Base-by-base conservation (phyloP, 2,113 vertebrate genomes). In the Microcebus lehilahytsara region DNA sequence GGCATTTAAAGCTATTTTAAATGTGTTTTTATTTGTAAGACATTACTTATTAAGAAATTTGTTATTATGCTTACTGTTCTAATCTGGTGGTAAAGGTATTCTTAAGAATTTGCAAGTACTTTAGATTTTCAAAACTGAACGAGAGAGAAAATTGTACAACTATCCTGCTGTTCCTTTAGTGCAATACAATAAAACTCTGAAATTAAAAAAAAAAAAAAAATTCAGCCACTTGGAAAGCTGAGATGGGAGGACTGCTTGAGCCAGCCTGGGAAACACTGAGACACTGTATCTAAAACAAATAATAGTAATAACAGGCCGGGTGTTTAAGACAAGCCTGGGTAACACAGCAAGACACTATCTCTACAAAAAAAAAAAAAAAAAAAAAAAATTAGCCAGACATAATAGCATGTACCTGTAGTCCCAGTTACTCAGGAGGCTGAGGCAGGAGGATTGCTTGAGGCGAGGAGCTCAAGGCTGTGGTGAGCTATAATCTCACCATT, bases 151-250 rank as follows among this genome's bases (percentile, higher is more conserved):
- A 90, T 97, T 98, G 97, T 98, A 90, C 98, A 98, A 97, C 97
- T 97, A 84, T 96, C 98, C 96, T 89, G 94, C 98, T 98, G 98
- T 99, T 99, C 98, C 98, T 98, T 97, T 98, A 98, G 98, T 98
- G 98, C 98, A 98, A 98, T 98, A 98, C 81, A 98, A 98, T 96
- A 98, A 98, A 96, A 96, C 58, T 96, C 95, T 98, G 96, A 93
- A 97, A 98, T 98, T 96, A 96, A 98, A 46, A 46, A 46, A 46
- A 46, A 46, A 46, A 46, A 46, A 37, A 92, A 62, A 74, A 53
- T 66, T 46, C 40, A 75, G 40, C 72, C 27, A 64, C 60, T 30
- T 10, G 10, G 60, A 64, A 64, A 64, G 9, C 25, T 64, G 60
- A 64, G 60, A 9, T 64, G 10, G 60, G 25, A 58, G 56, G 25